Base-by-base conservation (phyloP, 2,113 vertebrate genomes). In the Scopus umbretta region DNA sequence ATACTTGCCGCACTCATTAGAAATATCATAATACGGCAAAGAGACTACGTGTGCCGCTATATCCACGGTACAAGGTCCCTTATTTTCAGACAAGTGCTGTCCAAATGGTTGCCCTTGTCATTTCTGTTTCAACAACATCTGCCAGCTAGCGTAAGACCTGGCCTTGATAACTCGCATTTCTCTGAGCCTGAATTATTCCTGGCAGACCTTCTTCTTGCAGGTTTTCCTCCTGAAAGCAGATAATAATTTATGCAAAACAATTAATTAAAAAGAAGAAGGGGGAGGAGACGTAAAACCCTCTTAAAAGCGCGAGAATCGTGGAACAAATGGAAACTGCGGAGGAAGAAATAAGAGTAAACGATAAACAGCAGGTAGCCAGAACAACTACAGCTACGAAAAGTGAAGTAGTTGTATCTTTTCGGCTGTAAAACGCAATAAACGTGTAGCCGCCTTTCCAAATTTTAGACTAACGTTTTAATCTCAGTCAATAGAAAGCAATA, bases 91-190 rank as follows among this genome's bases (percentile, higher is more conserved):
- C 59, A 76, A 96, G 45, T 70, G 79, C 63, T 47, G 86, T 59
- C 90, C 68, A 86, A 92, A 91, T 36, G 27, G 62, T 90, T 91
- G 71, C 70, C 89, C 80, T 71, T 92, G 89, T 92, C 62, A 49
- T 86, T 80, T 76, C 72, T 82, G 42, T 42, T 93, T 86, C 58
- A 86, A 68, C 53, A 92, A 47, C 78, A 88, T 94, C 93, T 96
- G 86, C 53, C 75, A 65, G 36, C 49, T 92, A 50, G 42, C 72
- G 49, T 49, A 80, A 88, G 65, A 22, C 81, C 65, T 80, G 88
- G 92, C 92, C 91, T 95, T 92, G 68, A 43, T 88, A 92, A 67
- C 62, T 70, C 74, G 61, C 59, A 17, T 92, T 92, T 71, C 43
- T 75, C 32, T 38, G 42, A 93, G 58, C 45, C 79, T 63, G 85